A percentile compares a stretch with the other conserved stretches of the same genome.
Conservation (phyloP, 1,140 invertebrate genomes). For the Pogonognathellus flavescens region DNA sequence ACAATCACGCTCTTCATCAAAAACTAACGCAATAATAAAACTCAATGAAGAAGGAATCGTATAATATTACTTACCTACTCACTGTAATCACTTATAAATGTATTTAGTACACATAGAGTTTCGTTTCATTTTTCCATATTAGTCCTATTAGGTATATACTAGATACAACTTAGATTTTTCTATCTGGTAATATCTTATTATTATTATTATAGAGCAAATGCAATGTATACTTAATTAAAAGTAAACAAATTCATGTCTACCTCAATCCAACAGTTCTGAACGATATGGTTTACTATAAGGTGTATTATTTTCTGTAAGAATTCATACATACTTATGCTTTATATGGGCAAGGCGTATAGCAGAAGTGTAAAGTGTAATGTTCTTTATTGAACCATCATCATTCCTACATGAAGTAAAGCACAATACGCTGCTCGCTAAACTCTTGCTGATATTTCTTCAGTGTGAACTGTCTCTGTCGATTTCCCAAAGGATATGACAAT, state of each 20-base stretch:
- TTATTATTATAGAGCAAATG: not conserved
- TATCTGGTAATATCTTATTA: not conserved
- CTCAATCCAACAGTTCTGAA: too few relatives aligned
- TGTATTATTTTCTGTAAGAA: too few relatives aligned
- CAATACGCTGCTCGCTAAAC: not conserved
- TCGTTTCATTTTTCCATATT: too few relatives aligned
- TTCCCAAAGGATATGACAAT: slow-evolving; percentile 48
- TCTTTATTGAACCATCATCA: not conserved
- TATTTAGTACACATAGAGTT: not conserved
- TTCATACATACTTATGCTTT: not conserved
- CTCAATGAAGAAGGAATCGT: not conserved
- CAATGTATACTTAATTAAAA: not conserved
- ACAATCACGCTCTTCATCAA: not conserved
- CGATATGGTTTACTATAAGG: too few relatives aligned
- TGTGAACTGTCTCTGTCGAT: slow-evolving; percentile 31
- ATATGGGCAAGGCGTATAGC: not conserved
- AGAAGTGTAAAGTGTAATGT: not conserved
- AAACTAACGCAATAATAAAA: slow-evolving; percentile 39
- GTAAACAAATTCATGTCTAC: slow-evolving; percentile 13
- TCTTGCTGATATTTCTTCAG: slow-evolving; percentile 13
- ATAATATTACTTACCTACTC: not conserved
- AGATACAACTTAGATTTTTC: not conserved
- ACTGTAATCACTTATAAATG: not conserved
- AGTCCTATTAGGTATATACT: not conserved
- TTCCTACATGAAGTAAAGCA: not conserved